phyloP scores from a whole-genome alignment of 2,888 invertebrate genomes.

The Panopea generosa region DNA sequence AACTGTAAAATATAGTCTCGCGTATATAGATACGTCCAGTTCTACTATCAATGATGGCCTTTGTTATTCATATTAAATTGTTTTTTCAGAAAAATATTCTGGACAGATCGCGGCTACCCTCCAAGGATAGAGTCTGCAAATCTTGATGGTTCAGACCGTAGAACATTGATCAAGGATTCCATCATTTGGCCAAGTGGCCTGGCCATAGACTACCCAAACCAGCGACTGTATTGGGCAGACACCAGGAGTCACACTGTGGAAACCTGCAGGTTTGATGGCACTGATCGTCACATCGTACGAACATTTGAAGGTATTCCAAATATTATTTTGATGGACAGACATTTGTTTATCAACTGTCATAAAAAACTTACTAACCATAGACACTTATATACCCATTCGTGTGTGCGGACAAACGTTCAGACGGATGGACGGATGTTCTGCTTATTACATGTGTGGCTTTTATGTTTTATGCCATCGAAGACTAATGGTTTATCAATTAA shows the following conservation, averaged over 20 bases:
- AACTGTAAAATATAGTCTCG: too few species aligned
- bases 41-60: too few species aligned
- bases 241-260: constrained; percentile 87
- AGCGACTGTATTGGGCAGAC: constrained; percentile 94
- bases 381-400: too few species aligned
- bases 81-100: constrained; percentile 89
- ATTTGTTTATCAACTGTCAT: not conserved
- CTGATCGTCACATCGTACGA: constrained; percentile 67
- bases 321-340: not conserved
- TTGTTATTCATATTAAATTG: too few species aligned
- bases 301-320: constrained; percentile 65
- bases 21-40: too few species aligned
- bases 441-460: too few species aligned
- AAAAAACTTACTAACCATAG: not conserved
- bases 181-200: constrained; percentile 90
- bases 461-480: too few species aligned
- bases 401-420: too few species aligned
- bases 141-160: constrained; percentile 73
- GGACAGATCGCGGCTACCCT: constrained; percentile 88
- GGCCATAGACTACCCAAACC: constrained; percentile 90
- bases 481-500: too few species aligned
- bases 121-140: constrained; percentile 76
- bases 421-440: too few species aligned
- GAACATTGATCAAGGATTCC: constrained; percentile 64
- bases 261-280: constrained; percentile 70